A percentile compares a stretch with the other conserved stretches of the same genome.
phyloP scores from a whole-genome alignment of 2,113 vertebrate species.

The Ictalurus punctatus region DNA sequence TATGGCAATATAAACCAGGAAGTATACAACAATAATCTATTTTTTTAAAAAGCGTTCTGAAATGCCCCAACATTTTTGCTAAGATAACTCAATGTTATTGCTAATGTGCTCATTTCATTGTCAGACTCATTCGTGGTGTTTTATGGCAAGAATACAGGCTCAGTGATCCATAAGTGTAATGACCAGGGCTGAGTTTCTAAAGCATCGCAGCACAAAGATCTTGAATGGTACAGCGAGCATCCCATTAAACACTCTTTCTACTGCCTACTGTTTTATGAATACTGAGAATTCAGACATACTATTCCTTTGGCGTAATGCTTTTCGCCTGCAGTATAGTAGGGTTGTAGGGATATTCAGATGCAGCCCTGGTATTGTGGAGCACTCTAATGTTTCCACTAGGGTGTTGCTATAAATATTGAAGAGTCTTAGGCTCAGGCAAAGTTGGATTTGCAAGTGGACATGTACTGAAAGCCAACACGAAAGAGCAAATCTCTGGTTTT shows the following conservation, averaged over 20 bases:
- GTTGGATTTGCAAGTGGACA: neutral
- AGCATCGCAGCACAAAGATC: neutral
- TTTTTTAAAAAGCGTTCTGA: neutral
- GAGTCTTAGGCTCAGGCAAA: neutral
- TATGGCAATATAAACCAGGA: neutral
- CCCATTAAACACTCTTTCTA: neutral
- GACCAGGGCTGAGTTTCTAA: neutral
- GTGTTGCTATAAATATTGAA: neutral
- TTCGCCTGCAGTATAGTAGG: too few relatives aligned
- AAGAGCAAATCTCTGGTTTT: neutral
- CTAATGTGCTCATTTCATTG: neutral
- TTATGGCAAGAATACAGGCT: neutral
- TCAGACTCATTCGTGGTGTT: neutral
- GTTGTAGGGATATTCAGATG: too few relatives aligned
- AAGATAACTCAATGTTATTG: neutral
- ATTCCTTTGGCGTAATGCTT: too few relatives aligned
- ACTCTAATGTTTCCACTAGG: neutral
- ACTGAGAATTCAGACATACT: too few relatives aligned
- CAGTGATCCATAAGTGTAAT: constrained; percentile 4
- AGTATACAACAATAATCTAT: neutral
- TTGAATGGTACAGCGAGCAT: neutral
- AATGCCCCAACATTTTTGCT: neutral
- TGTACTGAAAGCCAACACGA: neutral
- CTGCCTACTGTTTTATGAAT: neutral
- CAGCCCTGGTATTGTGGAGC: neutral